Conservation (phyloP, 2,113 vertebrate genomes). For the Rhegmatorhina hoffmannsi region DNA sequence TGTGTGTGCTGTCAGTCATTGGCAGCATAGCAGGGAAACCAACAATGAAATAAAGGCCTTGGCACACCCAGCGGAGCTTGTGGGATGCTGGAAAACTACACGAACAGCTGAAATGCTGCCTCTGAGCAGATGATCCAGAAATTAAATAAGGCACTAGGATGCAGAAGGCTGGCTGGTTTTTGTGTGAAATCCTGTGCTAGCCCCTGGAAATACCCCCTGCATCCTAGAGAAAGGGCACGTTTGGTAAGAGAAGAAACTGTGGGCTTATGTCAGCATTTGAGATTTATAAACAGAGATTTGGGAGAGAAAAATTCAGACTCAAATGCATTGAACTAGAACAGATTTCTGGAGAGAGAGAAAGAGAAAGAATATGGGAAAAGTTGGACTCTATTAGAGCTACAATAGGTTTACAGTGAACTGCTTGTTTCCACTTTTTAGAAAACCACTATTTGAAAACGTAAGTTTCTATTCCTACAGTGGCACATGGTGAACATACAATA, state of each 20-base stretch:
- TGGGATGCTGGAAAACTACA: not conserved
- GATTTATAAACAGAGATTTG: not conserved
- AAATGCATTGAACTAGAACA: not conserved
- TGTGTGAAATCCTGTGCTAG: not conserved
- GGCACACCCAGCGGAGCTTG: not conserved
- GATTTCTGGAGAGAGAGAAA: not conserved
- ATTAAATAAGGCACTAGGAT: not conserved
- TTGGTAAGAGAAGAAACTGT: not conserved
- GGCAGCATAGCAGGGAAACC: conserved; percentile 1
- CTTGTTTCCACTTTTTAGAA: not conserved
- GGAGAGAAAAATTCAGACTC: not conserved
- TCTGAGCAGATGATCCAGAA: not conserved
- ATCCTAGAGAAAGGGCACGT: not conserved
- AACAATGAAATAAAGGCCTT: conserved; percentile 17
- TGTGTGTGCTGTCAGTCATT: conserved; percentile 37
- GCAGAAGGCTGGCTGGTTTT: not conserved
- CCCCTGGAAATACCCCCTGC: not conserved
- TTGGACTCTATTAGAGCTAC: not conserved
- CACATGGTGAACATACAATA: not conserved
- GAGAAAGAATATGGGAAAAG: not conserved
- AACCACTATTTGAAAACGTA: not conserved
- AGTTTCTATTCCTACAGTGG: not conserved
- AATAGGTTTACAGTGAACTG: not conserved
- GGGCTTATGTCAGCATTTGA: not conserved
- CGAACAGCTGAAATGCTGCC: not conserved